A percentile compares a stretch with the other conserved stretches of the same genome.
Evolutionary conservation across 2,797 vertebrate genomes (phyloP).

Genomic region (Epinephelus malabaricus): DNA sequence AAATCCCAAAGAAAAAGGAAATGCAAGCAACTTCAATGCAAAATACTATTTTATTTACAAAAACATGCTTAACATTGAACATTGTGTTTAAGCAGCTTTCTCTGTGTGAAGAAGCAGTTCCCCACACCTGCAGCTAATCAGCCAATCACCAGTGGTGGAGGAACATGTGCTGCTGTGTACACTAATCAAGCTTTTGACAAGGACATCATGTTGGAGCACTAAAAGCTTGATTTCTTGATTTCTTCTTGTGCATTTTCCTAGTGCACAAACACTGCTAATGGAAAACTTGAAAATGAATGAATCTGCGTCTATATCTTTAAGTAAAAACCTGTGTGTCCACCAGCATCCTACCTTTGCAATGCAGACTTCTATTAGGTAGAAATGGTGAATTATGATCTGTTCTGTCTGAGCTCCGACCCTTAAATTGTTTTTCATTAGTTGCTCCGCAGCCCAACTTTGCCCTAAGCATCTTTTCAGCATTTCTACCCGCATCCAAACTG

Average conservation of each 20-base stretch:
- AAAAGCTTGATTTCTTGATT: neutral
- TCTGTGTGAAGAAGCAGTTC: neutral
- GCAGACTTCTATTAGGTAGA: neutral
- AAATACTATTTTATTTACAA: neutral
- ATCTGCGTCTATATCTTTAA: neutral
- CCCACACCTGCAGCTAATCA: conserved; percentile 10
- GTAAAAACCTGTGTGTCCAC: neutral
- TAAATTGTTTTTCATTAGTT: neutral
- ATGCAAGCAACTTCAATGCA: neutral
- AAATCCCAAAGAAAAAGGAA: neutral
- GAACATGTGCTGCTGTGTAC: neutral
- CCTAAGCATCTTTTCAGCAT: neutral
- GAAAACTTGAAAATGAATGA: neutral
- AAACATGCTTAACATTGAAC: neutral
- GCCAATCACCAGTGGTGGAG: neutral
- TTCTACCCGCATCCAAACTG: neutral
- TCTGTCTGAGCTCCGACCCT: neutral
- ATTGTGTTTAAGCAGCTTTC: neutral
- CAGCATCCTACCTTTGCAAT: neutral
- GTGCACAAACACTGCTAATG: neutral
- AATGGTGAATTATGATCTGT: neutral
- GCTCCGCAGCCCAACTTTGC: conserved; percentile 8
- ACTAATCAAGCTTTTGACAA: neutral
- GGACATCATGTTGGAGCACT: neutral
- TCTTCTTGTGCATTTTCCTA: neutral